phyloP scores from a whole-genome alignment of 2,888 invertebrate genomes.

The Microchrysa polita region DNA sequence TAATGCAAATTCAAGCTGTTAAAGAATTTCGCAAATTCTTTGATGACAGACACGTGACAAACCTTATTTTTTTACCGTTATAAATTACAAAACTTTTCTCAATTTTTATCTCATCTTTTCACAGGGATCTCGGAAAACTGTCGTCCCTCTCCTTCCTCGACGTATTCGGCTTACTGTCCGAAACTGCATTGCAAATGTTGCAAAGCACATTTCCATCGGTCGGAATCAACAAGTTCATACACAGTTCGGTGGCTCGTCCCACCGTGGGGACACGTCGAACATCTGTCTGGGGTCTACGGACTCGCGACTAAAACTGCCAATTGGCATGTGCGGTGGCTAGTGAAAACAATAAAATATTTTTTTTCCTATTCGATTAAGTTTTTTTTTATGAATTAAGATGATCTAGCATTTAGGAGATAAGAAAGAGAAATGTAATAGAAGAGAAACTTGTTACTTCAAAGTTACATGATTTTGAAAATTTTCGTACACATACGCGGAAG shows the following conservation, averaged over 20 bases:
- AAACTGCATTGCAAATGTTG: slow-evolving; percentile 66
- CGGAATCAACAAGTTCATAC: slow-evolving; percentile 77
- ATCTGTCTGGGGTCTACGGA: slow-evolving; percentile 89
- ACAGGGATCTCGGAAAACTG: slow-evolving; percentile 70
- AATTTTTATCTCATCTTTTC: slow-evolving; percentile 48
- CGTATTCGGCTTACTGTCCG: slow-evolving; percentile 81
- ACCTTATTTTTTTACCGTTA: not conserved
- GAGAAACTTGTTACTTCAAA: too few relatives aligned
- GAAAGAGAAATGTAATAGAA: too few relatives aligned
- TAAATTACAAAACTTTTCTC: slow-evolving; percentile 6
- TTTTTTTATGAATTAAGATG: too few relatives aligned
- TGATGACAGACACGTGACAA: not conserved
- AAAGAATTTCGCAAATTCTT: too few relatives aligned
- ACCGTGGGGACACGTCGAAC: slow-evolving; percentile 88
- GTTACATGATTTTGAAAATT: too few relatives aligned
- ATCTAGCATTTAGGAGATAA: too few relatives aligned
- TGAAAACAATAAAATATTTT: too few relatives aligned
- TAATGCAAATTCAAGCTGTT: too few relatives aligned
- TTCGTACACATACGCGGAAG: too few relatives aligned
- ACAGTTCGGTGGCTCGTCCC: slow-evolving; percentile 88
- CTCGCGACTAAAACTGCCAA: slow-evolving; percentile 72
- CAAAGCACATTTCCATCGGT: slow-evolving; percentile 69
- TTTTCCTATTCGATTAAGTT: too few relatives aligned
- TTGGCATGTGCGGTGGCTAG: too few relatives aligned
- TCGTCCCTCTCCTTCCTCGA: slow-evolving; percentile 77